A percentile compares a stretch with the other conserved stretches of the same genome.
Evolutionary conservation across 2,113 vertebrate species (phyloP).

Genomic region (Hucho hucho): DNA sequence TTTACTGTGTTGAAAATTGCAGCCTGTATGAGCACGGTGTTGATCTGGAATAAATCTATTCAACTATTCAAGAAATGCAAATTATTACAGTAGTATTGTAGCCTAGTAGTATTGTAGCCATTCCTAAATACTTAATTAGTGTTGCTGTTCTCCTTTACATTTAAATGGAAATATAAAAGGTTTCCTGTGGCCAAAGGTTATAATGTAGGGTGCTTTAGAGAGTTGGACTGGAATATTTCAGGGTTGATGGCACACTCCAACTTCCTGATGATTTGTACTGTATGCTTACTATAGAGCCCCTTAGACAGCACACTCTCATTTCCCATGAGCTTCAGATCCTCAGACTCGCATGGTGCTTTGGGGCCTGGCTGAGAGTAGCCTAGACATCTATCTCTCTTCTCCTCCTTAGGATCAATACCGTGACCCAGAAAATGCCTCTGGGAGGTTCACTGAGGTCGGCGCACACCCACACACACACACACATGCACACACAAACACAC

Average conservation of each 20-base stretch:
- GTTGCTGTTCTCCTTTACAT: too few species aligned
- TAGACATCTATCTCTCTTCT: background rate
- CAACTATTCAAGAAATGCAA: background rate
- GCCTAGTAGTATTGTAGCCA: background rate
- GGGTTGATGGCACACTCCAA: background rate
- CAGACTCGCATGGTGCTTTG: background rate
- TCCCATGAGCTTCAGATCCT: constrained; percentile 11
- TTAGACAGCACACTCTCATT: constrained; percentile 11
- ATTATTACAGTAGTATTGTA: background rate
- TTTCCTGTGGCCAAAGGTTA: background rate
- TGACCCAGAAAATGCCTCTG: constrained; percentile 2
- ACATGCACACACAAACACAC: too few species aligned
- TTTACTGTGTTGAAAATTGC: background rate
- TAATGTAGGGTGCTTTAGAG: too few species aligned
- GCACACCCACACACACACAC: too few species aligned
- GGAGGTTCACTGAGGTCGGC: background rate
- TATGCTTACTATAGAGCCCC: background rate
- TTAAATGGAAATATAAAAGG: background rate
- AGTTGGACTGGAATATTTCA: constrained; percentile 19
- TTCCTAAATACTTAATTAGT: background rate
- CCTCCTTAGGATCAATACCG: constrained; percentile 6
- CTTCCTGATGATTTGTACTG: constrained; percentile 1
- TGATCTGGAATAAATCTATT: background rate
- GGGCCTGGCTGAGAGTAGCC: background rate
- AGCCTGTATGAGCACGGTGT: background rate